Percentiles rank a stretch among this genome's conserved stretches.
phyloP scores from a whole-genome alignment of 2,888 invertebrate genomes.

The Megaustenia siamemsis region DNA sequence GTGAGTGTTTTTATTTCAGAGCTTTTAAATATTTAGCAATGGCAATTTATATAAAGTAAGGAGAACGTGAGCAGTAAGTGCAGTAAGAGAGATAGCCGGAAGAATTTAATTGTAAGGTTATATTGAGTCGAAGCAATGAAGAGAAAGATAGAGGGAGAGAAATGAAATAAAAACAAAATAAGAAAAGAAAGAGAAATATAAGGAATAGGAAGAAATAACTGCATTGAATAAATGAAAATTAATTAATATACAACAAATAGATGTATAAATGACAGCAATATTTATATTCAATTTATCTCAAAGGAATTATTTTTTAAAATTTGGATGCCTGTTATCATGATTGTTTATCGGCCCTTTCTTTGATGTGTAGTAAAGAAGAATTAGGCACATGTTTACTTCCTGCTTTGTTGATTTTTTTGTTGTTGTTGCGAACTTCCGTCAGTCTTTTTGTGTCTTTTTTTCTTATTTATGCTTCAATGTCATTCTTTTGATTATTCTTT shows the following conservation, averaged over 20 bases:
- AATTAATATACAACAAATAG: background rate
- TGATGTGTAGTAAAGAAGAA: too few relatives aligned
- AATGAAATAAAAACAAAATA: background rate
- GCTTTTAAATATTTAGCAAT: background rate
- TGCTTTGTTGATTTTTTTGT: too few relatives aligned
- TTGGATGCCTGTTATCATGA: too few relatives aligned
- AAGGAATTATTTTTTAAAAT: too few relatives aligned
- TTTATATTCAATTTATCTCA: too few relatives aligned
- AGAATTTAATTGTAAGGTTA: background rate
- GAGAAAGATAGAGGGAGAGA: conserved; percentile 31
- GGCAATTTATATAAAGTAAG: background rate
- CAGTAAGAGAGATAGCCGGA: background rate
- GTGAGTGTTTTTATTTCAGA: background rate
- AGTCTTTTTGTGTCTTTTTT: background rate
- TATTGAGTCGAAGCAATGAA: background rate
- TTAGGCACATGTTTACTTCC: too few relatives aligned
- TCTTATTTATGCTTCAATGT: background rate
- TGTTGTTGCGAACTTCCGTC: too few relatives aligned
- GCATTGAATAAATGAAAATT: background rate
- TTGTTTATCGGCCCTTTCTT: too few relatives aligned
- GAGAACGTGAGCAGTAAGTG: background rate
- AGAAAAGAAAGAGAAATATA: conserved; percentile 11
- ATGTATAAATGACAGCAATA: background rate
- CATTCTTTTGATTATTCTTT: background rate
- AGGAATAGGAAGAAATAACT: background rate